These are phyloP conservation scores for Anolis carolinensis DNA, from an alignment of 2,113 vertebrate genomes.

Conservation along the genomic window DNA sequence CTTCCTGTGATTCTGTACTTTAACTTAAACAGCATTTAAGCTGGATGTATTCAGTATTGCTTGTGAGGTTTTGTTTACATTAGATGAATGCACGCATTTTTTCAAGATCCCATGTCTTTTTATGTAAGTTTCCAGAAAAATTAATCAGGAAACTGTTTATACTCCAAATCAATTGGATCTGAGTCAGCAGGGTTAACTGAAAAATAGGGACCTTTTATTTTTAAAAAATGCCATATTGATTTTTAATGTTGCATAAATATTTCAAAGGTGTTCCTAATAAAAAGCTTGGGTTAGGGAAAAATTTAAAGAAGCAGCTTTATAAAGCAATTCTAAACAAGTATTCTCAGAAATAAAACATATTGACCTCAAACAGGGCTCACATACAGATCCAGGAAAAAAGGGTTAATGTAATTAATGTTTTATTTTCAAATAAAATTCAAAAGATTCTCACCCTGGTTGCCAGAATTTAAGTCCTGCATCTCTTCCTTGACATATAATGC, in stretches of 20 bases:
- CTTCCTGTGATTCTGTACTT: neutral
- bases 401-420: too few species aligned
- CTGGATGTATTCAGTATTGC: neutral
- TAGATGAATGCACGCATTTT: neutral
- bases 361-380: neutral
- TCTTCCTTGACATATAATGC: too few species aligned
- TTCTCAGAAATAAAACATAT: neutral
- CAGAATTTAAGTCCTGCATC: too few species aligned
- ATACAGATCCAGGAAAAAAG: neutral
- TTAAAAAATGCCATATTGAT: too few species aligned
- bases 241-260: too few species aligned
- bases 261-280: too few species aligned
- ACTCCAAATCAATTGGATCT: neutral
- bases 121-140: neutral
- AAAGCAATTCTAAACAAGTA: too few species aligned
- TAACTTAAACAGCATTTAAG: neutral
- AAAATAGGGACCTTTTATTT: too few species aligned
- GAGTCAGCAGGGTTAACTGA: neutral
- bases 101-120: neutral
- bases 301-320: too few species aligned
- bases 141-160: neutral
- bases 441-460: too few species aligned
- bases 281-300: too few species aligned
- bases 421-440: too few species aligned
- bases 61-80: neutral